Conservation (phyloP, 2,113 vertebrate species). For the Picathartes gymnocephalus region DNA sequence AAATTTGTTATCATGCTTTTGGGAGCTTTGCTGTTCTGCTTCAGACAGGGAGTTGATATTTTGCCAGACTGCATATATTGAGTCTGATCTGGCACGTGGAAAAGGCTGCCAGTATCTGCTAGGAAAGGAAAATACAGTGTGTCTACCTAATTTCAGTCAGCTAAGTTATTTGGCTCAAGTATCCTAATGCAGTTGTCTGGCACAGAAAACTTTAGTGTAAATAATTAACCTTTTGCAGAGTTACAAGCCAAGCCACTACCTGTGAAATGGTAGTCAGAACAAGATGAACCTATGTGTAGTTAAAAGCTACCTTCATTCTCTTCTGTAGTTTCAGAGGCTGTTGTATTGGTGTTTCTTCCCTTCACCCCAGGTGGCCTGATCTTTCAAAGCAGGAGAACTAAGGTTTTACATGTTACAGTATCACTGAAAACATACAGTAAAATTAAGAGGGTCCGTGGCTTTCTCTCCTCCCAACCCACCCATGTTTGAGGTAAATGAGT, state of each 20-base stretch:
- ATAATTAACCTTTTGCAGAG: not conserved
- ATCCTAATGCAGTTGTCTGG: not conserved
- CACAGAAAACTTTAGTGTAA: not conserved
- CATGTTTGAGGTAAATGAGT: not conserved
- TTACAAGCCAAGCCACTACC: not conserved
- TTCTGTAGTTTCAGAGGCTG: not conserved
- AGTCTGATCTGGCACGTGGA: not conserved
- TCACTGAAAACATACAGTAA: not conserved
- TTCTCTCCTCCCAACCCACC: not conserved
- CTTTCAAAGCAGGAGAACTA: not conserved
- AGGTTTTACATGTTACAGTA: not conserved
- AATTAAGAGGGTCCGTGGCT: not conserved
- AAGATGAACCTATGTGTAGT: not conserved
- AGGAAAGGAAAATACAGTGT: not conserved
- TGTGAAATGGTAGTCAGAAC: not conserved
- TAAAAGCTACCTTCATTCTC: not conserved
- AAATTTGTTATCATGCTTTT: not conserved
- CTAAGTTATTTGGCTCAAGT: not conserved
- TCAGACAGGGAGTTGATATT: not conserved
- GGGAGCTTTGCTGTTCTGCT: not conserved
- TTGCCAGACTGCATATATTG: not conserved
- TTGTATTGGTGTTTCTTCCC: not conserved
- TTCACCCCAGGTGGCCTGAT: not conserved
- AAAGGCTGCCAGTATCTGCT: not conserved
- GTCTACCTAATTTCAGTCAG: not conserved